Base-by-base conservation (phyloP, 2,113 vertebrate genomes). In the Cepphus grylle region DNA sequence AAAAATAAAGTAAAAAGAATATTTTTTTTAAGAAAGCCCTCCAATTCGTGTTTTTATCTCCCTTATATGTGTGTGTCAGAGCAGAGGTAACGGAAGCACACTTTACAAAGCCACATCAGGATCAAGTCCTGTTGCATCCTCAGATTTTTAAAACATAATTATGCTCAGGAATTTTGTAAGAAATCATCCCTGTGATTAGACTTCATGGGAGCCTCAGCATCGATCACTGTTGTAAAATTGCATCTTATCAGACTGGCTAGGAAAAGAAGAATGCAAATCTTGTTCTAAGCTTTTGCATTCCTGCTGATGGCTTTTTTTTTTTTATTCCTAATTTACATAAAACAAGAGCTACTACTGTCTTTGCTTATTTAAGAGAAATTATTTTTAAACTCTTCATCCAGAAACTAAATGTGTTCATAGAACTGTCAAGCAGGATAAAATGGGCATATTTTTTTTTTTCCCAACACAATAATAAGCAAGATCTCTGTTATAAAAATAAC, bases 241-340 rank as follows among this genome's bases (percentile, higher is more conserved):
- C 79, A 81, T 96, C 77, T 93, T 96, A 96, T 86, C 95, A 88
- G 85, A 81, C 45, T 91, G 87, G 73, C 86, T 97, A 81, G 78
- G 88, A 90, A 92, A 97, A 95, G 96, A 98, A 98, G 96, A 97
- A 97, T 95, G 76, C 43, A 78, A 92, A 85, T 82, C 81, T 92
- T 93, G 78, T 96, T 96, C 78, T 94, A 67, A 97, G 91, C 78
- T 80, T 97, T 97, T 97, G 56, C 62, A 43, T 97, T 98, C 95
- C 97, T 95, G 90, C 94, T 98, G 96, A 96, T 96, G 84, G 91
- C 62, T 93, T 97, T 15, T 79, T 97, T 98, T 42, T 30, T 29
- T n/a, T 43, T 7, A 94, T 97, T 97, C 94, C 74, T 96, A 97
- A 93, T 93, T 97, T 98, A 92, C 91, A 90, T 96, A 97, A 97